Percentiles rank a stretch among this genome's conserved stretches.
Evolutionary conservation across 2,888 invertebrate species (phyloP).

Genomic region (Acrobasis repandana): DNA sequence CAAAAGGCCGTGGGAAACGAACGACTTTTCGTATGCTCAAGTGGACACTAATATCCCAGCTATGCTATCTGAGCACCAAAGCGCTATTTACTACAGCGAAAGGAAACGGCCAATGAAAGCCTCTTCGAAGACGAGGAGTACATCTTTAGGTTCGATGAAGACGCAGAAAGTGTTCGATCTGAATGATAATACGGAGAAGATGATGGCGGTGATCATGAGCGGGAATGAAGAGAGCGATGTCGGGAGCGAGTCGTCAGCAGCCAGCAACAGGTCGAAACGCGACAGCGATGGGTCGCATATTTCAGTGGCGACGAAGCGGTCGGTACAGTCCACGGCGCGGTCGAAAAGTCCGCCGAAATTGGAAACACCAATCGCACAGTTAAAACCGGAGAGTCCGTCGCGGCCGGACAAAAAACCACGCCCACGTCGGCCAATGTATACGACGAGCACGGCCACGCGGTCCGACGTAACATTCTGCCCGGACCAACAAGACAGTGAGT

Average conservation of each 20-base stretch:
- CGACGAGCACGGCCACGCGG: conserved; percentile 54
- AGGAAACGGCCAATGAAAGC: conserved; percentile 36
- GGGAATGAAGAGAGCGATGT: conserved; percentile 44
- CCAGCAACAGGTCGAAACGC: conserved; percentile 27
- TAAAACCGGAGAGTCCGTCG: conserved; percentile 47
- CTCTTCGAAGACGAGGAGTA: conserved; percentile 43
- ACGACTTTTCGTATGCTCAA: background rate
- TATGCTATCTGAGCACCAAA: conserved; percentile 46
- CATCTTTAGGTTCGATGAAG: conserved; percentile 48
- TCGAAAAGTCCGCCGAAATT: conserved; percentile 62
- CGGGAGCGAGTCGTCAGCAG: conserved; percentile 4
- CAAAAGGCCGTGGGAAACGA: background rate
- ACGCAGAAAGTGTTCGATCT: conserved; percentile 67
- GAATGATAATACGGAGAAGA: conserved; percentile 65
- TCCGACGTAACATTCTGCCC: conserved; percentile 47
- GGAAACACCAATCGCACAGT: conserved; percentile 61
- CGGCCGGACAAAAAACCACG: conserved; percentile 22
- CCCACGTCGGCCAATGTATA: conserved; percentile 41
- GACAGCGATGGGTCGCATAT: conserved; percentile 37
- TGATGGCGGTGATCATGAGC: conserved; percentile 63
- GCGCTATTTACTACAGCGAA: conserved; percentile 43
- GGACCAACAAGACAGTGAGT: conserved; percentile 45
- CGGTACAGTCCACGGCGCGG: conserved; percentile 25
- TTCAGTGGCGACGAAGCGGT: conserved; percentile 1
- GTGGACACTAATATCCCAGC: conserved; percentile 46